Percentiles rank a stretch among this genome's conserved stretches.
phyloP scores from a whole-genome alignment of 2,888 invertebrate species.

The Lacanobia wlatinum region DNA sequence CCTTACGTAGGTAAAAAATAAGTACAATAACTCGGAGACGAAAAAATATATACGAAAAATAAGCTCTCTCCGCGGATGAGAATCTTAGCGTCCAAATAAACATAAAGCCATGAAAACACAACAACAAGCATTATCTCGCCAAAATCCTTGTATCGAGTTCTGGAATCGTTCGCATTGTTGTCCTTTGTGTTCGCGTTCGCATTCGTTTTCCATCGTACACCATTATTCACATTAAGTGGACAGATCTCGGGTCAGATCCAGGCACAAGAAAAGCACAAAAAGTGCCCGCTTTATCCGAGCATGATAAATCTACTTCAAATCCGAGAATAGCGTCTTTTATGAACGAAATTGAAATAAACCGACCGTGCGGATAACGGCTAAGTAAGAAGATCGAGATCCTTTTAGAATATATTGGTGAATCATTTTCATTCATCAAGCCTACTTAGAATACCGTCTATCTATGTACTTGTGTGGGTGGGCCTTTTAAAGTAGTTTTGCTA shows the following conservation, averaged over 20 bases:
- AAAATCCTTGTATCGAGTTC: slow-evolving; percentile 89
- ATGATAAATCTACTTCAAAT: slow-evolving; percentile 91
- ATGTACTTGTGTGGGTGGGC: slow-evolving; percentile 37
- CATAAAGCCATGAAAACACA: slow-evolving; percentile 71
- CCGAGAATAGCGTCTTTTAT: slow-evolving; percentile 91
- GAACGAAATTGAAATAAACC: slow-evolving; percentile 91
- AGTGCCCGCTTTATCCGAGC: slow-evolving; percentile 91
- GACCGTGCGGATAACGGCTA: slow-evolving; percentile 91
- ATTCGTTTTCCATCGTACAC: slow-evolving; percentile 91
- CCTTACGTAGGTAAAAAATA: not conserved
- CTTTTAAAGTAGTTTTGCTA: slow-evolving; percentile 55
- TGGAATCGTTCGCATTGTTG: slow-evolving; percentile 90
- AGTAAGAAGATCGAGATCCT: slow-evolving; percentile 90
- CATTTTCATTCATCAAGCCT: slow-evolving; percentile 88
- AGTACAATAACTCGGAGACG: not conserved
- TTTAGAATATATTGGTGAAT: slow-evolving; percentile 89
- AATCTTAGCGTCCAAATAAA: slow-evolving; percentile 51
- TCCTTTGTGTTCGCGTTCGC: slow-evolving; percentile 89
- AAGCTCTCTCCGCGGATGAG: not conserved
- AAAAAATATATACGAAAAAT: slow-evolving; percentile 13
- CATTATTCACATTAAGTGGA: slow-evolving; percentile 91
- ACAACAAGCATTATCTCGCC: slow-evolving; percentile 82
- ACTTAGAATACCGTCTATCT: slow-evolving; percentile 63
- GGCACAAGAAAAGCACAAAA: slow-evolving; percentile 91
- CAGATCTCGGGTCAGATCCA: slow-evolving; percentile 91